These are phyloP conservation scores for Drosophila aff. DNA, from an alignment of 1,140 invertebrate species.

Conservation along the genomic window DNA sequence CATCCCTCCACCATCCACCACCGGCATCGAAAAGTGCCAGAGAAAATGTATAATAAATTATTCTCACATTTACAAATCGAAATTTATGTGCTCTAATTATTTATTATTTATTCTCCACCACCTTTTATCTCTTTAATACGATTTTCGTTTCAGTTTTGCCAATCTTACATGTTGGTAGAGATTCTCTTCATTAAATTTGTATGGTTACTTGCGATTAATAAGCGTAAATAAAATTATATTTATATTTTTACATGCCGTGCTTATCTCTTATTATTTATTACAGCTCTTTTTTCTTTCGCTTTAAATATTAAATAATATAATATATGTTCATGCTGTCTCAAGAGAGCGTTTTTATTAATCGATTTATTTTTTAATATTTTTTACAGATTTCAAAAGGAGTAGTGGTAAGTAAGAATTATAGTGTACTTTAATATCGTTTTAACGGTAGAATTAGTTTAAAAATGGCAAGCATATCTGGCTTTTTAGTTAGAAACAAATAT, in stretches of 20 bases:
- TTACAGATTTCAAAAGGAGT: constrained; percentile 21
- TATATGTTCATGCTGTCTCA: not conserved
- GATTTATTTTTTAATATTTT: not conserved
- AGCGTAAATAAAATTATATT: not conserved
- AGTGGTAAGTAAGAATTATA: constrained; percentile 22
- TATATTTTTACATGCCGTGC: not conserved
- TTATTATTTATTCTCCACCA: constrained; percentile 41
- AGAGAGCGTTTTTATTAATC: not conserved
- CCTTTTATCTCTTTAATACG: constrained; percentile 10
- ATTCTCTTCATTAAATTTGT: constrained; percentile 4
- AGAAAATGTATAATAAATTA: constrained; percentile 43
- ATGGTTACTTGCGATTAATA: not conserved
- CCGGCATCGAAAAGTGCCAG: constrained; percentile 23
- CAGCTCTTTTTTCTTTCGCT: not conserved
- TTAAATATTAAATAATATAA: not conserved
- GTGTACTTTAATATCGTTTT: not conserved
- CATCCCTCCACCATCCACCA: constrained; percentile 1
- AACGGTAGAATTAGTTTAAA: not conserved
- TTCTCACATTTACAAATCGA: constrained; percentile 52
- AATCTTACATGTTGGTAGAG: constrained; percentile 21
- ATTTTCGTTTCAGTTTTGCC: not conserved
- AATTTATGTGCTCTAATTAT: constrained; percentile 64
- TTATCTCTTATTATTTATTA: constrained; percentile 10
- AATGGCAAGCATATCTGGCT: constrained; percentile 29
- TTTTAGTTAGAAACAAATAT: not conserved